Base-by-base conservation (phyloP, 2,113 vertebrate genomes). In the Mus pahari region DNA sequence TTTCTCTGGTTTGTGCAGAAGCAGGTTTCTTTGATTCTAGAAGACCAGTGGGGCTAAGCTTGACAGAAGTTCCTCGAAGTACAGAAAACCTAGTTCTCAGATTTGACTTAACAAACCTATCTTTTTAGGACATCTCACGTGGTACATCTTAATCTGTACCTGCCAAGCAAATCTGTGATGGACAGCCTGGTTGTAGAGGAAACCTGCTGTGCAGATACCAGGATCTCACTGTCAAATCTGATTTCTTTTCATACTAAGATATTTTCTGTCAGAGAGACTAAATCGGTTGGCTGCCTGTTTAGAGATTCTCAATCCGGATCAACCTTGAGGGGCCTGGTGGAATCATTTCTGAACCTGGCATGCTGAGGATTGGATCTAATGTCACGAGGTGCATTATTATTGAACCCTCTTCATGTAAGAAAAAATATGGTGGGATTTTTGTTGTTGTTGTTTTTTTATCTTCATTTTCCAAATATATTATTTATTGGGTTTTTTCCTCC, bases 171-270 rank as follows among this genome's bases (percentile, higher is more conserved):
- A 92, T 81, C 58, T 39, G 42, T 71, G 66, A 70, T 55, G 62
- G 24, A 13, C 17, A 79, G 91, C 74, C 79, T 78, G 26, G 4
- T 88, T 90, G 74, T 90, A 84, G 75, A 92, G 42, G 58, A 90
- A 88, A 79, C 0, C 13, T 81, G 36, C 14, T 74, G 0, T 75
- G 74, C 3, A 79, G 64, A 50, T 75, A 90, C 50, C 17, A 90
- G 55, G n/a, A 95, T 64, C 36, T 31, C 75, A 68, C 60, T 75
- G 33, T 92, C 75, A 94, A 92, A 19, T 64, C 62, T 89, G 58
- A 33, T 90, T 96, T 94, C 53, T 96, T 96, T n/a, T 33, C 66
- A 60, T 24, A 55, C 20, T 95, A 58, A 58, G 88, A 84, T 28
- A 73, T 70, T 90, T 71, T 77, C 64, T 45, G 50, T n/a, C 24